Conservation (phyloP, 37 sponge, comb jelly and placozoan genomes). For the Eunapius fragilis region DNA sequence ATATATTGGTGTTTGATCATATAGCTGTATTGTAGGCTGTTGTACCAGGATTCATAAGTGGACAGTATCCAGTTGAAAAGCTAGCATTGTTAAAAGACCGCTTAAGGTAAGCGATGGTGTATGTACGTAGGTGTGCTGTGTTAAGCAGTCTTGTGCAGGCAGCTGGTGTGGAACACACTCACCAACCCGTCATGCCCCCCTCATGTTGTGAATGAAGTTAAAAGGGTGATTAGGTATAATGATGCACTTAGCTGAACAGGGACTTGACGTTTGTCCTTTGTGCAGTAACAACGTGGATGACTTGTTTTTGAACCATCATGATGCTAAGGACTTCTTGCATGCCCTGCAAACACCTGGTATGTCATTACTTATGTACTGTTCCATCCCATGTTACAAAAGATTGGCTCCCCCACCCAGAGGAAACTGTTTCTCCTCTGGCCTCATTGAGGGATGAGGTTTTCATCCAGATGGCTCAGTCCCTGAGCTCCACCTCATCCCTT, state of each 20-base stretch:
- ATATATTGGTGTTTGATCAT: neutral
- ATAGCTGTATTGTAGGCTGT: conserved; percentile 35
- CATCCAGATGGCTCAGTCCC: conserved; percentile 17
- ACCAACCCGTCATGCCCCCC: conserved; percentile 3
- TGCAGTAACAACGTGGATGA: conserved; percentile 35
- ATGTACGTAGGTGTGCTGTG: neutral
- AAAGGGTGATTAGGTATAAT: conserved; percentile 36
- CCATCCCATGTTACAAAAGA: neutral
- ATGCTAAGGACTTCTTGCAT: conserved; percentile 4
- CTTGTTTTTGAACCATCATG: conserved; percentile 28
- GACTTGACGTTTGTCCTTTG: neutral
- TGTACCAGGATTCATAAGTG: conserved; percentile 34
- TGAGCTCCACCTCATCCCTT: conserved; percentile 20
- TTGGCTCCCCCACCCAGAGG: neutral
- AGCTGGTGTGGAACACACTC: conserved; percentile 37
- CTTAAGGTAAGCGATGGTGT: neutral
- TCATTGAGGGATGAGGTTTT: conserved; percentile 49
- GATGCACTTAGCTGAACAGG: neutral
- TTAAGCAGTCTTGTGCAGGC: neutral
- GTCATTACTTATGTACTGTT: neutral
- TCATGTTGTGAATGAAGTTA: conserved; percentile 13
- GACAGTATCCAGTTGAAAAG: neutral
- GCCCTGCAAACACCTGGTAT: conserved; percentile 41
- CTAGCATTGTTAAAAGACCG: conserved; percentile 25
- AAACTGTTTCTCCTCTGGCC: neutral